Percentiles rank a stretch among this genome's conserved stretches.
Conservation (phyloP, 2,113 vertebrate species). For the Corynorhinus townsendii region DNA sequence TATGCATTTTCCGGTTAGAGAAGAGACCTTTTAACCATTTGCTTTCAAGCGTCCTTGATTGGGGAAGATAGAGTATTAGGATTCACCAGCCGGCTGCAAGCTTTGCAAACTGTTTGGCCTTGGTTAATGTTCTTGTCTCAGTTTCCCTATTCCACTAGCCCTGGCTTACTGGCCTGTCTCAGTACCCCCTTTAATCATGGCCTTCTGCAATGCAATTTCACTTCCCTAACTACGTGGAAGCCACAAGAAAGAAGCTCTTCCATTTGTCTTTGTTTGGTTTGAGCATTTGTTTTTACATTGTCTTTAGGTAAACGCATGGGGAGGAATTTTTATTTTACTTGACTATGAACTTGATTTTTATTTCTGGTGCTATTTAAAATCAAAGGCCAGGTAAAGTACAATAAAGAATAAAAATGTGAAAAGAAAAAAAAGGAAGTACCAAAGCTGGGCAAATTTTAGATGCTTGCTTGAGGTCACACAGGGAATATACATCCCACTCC, state of each 20-base stretch:
- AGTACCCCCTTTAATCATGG: neutral
- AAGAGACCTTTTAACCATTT: no score
- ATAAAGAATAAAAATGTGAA: slow-evolving; percentile 78
- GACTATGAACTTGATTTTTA: slow-evolving; percentile 71
- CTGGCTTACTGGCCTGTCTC: no score
- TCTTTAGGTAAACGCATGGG: neutral
- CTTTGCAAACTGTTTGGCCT: no score
- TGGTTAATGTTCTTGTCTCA: no score
- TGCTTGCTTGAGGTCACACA: neutral
- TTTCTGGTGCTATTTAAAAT: slow-evolving; percentile 74
- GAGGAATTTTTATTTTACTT: slow-evolving; percentile 63
- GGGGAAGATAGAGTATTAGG: no score
- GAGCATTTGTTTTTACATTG: slow-evolving; percentile 42
- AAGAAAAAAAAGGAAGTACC: neutral
- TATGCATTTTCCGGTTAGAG: no score
- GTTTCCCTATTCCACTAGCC: no score
- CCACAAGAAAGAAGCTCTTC: neutral
- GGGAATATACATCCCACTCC: neutral
- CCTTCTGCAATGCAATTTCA: neutral
- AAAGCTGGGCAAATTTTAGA: neutral
- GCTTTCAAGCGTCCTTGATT: no score
- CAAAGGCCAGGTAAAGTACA: slow-evolving; percentile 76
- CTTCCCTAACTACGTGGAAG: neutral
- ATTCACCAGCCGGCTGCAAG: no score
- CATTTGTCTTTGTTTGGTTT: neutral